Conservation (phyloP, 1,140 invertebrate species). For the Eciton burchellii region DNA sequence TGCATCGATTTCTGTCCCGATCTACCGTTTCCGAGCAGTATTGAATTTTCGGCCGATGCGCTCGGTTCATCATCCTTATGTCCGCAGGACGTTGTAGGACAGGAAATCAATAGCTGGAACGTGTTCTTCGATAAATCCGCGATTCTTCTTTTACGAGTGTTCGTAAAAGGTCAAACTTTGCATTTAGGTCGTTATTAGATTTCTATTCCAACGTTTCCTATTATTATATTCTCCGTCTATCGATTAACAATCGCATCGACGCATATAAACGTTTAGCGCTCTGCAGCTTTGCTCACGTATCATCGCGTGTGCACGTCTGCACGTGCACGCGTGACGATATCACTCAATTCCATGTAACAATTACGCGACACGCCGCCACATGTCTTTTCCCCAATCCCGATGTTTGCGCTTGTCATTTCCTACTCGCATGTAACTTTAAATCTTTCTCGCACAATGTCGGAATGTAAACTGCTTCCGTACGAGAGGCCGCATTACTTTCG, state of each 20-base stretch:
- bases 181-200: not conserved
- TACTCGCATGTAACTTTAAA: conserved; percentile 13
- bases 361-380: no score
- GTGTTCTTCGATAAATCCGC: conserved; percentile 15
- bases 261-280: no score
- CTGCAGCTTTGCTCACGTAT: no score
- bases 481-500: conserved; percentile 18
- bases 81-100: not conserved
- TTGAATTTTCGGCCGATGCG: conserved; percentile 30
- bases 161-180: no score
- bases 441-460: not conserved
- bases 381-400: not conserved
- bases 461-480: conserved; percentile 18
- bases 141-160: not conserved
- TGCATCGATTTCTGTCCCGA: conserved; percentile 43
- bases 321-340: no score
- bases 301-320: no score
- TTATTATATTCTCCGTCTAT: no score
- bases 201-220: not conserved
- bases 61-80: conserved; percentile 36
- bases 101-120: conserved; percentile 32
- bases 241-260: no score
- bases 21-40: conserved; percentile 37
- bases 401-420: conserved; percentile 12
- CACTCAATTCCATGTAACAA: no score